Conservation (phyloP, 1,140 invertebrate species). For the Aphelenchoides besseyi region DNA sequence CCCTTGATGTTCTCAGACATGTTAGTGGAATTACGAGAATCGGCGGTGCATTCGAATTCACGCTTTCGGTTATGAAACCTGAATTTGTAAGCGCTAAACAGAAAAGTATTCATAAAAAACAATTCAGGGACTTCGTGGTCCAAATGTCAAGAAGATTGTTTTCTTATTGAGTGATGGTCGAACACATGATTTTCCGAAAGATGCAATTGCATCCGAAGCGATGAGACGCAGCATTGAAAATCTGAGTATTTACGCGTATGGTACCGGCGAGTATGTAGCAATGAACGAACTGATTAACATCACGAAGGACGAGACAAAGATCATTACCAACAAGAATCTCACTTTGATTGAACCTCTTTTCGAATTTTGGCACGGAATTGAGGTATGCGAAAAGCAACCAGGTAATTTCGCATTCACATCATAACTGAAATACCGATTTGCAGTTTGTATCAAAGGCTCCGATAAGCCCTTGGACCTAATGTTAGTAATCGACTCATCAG, state of each 20-base stretch:
- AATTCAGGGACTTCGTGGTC: conserved; percentile 53
- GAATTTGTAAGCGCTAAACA: conserved; percentile 28
- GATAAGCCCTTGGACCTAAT: conserved; percentile 58
- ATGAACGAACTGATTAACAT: conserved; percentile 59
- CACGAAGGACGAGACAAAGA: conserved; percentile 53
- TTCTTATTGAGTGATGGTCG: conserved; percentile 58
- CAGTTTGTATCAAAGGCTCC: conserved; percentile 52
- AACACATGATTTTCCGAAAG: conserved; percentile 57
- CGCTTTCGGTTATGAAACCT: conserved; percentile 43
- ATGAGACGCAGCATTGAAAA: conserved; percentile 50
- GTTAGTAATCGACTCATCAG: conserved; percentile 58
- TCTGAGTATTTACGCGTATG: conserved; percentile 60
- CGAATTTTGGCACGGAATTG: conserved; percentile 55
- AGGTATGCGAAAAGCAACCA: conserved; percentile 59
- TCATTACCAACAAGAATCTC: conserved; percentile 61
- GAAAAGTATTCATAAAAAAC: conserved; percentile 24
- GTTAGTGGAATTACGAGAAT: conserved; percentile 60
- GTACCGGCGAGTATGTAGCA: conserved; percentile 61
- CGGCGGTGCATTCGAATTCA: conserved; percentile 60
- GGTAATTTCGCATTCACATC: no score
- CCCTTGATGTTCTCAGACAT: conserved; percentile 55
- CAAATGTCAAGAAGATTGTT: conserved; percentile 56
- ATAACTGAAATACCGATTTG: conserved; percentile 22
- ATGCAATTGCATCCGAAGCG: conserved; percentile 26
- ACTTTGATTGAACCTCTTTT: conserved; percentile 50